A percentile compares a stretch with the other conserved stretches of the same genome.
These are phyloP conservation scores for Oceanodroma leucorhoa DNA, from an alignment of 2,797 vertebrate species.

Conservation along the genomic window DNA sequence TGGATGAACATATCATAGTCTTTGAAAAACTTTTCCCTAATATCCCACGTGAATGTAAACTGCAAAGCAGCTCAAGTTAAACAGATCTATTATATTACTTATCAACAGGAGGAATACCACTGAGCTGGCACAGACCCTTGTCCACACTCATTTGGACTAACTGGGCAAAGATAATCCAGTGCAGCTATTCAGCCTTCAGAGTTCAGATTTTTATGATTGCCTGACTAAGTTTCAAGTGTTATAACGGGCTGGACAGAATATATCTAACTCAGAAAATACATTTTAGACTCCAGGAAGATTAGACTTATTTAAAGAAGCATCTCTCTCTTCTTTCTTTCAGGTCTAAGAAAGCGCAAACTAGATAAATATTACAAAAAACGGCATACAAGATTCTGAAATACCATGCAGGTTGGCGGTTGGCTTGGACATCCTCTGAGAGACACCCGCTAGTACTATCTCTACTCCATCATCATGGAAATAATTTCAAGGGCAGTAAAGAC, in stretches of 20 bases:
- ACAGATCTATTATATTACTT: not conserved
- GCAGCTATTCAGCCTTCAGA: not conserved
- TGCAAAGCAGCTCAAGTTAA: not conserved
- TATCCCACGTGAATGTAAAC: not conserved
- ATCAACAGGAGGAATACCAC: not conserved
- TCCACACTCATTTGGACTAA: not conserved
- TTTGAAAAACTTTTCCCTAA: not conserved
- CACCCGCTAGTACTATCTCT: rapidly evolving
- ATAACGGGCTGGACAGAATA: not conserved
- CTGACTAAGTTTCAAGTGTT: not conserved
- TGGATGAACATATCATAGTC: not conserved
- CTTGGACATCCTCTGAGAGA: not conserved
- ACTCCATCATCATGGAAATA: not conserved
- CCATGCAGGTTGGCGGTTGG: not conserved
- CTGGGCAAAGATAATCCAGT: not conserved
- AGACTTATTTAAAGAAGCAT: not conserved
- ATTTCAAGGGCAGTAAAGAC: not conserved
- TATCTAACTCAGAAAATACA: not conserved
- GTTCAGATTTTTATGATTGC: not conserved
- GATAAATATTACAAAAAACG: not conserved
- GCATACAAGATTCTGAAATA: not conserved
- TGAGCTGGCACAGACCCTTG: not conserved
- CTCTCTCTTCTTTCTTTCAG: not conserved
- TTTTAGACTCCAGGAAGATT: not conserved
- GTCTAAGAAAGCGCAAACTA: not conserved